Percentiles rank a stretch among this genome's conserved stretches.
Evolutionary conservation across 2,113 vertebrate species (phyloP).

Genomic region (Speoplatyrhinus poulsoni): DNA sequence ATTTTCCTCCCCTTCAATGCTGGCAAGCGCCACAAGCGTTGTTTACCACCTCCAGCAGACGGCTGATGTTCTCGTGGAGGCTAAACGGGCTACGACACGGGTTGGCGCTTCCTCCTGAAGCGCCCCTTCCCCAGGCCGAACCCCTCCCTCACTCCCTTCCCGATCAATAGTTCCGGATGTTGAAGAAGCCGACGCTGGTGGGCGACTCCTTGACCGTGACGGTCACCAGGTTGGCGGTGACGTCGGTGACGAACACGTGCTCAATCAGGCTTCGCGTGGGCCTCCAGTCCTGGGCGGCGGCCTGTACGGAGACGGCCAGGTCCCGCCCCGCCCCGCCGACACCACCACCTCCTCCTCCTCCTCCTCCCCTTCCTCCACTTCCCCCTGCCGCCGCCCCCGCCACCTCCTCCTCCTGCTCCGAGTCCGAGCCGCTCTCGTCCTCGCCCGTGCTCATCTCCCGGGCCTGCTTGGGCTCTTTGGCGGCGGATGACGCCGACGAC

Average conservation of each 20-base stretch:
- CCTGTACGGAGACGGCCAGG: conserved; percentile 78
- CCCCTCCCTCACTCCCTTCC: background rate
- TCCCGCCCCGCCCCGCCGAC: conserved; percentile 63
- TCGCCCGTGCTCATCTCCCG: conserved; percentile 87
- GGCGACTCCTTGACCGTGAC: conserved; percentile 98
- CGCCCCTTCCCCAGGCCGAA: background rate
- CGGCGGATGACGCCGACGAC: background rate
- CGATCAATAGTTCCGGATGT: conserved; percentile 87
- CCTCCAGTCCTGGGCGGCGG: conserved; percentile 92
- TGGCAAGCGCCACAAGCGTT: too few relatives aligned
- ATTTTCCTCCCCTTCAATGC: too few relatives aligned
- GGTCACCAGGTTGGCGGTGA: conserved; percentile 95
- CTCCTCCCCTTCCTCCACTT: too few relatives aligned
- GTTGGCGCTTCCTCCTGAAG: background rate
- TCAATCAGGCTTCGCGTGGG: conserved; percentile 92
- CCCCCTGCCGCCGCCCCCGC: too few relatives aligned
- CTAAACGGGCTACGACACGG: too few relatives aligned
- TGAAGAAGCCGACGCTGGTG: conserved; percentile 98
- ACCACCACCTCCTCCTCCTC: too few relatives aligned
- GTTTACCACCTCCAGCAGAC: too few relatives aligned
- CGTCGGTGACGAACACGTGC: conserved; percentile 96
- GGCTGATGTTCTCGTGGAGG: too few relatives aligned
- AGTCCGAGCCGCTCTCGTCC: conserved; percentile 88
- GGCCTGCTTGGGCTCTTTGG: conserved; percentile 66
- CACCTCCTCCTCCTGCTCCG: conserved; percentile 78